Evolutionary conservation across 2,797 vertebrate genomes (phyloP).

Genomic region (Lutra lutra): DNA sequence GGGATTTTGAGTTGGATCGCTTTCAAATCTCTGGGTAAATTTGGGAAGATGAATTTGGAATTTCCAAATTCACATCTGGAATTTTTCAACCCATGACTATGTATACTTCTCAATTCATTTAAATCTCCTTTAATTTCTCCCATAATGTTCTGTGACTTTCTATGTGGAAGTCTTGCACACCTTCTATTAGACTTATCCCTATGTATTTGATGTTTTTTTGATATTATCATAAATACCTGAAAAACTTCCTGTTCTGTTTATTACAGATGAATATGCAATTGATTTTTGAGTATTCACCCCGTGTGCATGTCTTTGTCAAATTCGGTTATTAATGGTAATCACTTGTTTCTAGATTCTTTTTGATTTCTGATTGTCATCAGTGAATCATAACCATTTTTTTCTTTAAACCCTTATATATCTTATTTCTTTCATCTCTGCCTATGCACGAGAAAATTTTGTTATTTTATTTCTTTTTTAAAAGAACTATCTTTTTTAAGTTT

Average conservation of each 20-base stretch:
- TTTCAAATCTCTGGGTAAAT: neutral
- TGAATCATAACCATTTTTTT: neutral
- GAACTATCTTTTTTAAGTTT: neutral
- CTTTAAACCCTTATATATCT: neutral
- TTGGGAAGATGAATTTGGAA: conserved; percentile 8
- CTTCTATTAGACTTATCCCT: neutral
- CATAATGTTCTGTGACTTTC: neutral
- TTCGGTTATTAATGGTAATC: neutral
- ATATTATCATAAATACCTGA: neutral
- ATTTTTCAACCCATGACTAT: neutral
- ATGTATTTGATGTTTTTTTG: neutral
- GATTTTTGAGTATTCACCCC: neutral
- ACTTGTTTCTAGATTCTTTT: conserved; percentile 13
- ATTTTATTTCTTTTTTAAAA: neutral
- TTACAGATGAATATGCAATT: neutral
- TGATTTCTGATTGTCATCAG: neutral
- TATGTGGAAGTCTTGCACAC: neutral
- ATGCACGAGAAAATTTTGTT: neutral
- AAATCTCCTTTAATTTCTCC: neutral
- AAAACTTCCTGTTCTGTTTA: neutral
- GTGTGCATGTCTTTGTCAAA: neutral
- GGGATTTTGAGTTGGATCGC: neutral
- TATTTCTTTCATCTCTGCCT: conserved; percentile 11
- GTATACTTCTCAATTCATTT: neutral
- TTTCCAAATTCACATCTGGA: neutral